These are phyloP conservation scores for Sebastes trivittatus DNA, from an alignment of 2,797 vertebrate species.

Conservation along the genomic window DNA sequence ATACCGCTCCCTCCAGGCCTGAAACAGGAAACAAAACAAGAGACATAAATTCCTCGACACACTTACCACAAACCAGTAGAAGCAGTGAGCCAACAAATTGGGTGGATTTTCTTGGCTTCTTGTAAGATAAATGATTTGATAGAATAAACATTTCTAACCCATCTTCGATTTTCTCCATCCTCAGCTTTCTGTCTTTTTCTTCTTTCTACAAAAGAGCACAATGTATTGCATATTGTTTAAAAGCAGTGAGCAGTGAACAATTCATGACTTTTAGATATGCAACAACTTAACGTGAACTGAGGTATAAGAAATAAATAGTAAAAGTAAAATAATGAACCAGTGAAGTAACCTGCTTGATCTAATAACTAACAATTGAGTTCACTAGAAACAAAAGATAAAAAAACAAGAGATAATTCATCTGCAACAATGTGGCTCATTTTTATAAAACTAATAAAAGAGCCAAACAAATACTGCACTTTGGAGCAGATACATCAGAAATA, in stretches of 20 bases:
- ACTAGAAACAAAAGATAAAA: not conserved
- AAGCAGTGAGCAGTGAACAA: not conserved
- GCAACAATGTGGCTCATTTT: not conserved
- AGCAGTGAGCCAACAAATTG: not conserved
- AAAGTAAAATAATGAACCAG: not conserved
- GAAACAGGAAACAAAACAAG: constrained; percentile 35
- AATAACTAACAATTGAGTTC: not conserved
- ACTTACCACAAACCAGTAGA: not conserved
- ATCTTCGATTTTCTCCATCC: constrained; percentile 86
- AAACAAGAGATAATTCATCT: not conserved
- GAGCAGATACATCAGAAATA: not conserved
- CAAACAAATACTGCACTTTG: not conserved
- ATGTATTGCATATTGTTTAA: not conserved
- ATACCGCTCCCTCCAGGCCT: constrained; percentile 90
- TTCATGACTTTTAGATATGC: not conserved
- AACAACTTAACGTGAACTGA: not conserved
- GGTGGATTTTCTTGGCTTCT: not conserved
- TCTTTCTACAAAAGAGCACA: constrained; percentile 84
- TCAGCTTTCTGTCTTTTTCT: constrained; percentile 90
- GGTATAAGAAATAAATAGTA: not conserved
- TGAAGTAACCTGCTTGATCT: not conserved
- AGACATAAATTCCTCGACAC: not conserved
- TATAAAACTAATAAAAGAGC: not conserved
- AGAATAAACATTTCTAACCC: constrained; percentile 71
- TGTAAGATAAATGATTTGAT: not conserved